phyloP scores from a whole-genome alignment of 2,888 invertebrate species.

The Chloroclystis v-ata region DNA sequence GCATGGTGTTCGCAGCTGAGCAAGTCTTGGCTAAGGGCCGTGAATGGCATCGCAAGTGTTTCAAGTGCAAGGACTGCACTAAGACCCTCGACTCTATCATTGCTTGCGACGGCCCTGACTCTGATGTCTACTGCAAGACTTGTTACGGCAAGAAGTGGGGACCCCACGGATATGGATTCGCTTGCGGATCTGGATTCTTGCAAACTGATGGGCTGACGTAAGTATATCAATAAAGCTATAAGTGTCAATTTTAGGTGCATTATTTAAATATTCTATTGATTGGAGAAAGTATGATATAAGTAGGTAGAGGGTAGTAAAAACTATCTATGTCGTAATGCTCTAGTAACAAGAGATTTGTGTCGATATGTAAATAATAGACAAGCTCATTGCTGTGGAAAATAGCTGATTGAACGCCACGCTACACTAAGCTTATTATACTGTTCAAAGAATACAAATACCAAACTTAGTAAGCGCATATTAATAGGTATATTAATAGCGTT shows the following conservation, averaged over 20 bases:
- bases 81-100: slow-evolving; percentile 97
- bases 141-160: slow-evolving; percentile 99
- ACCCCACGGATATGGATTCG: slow-evolving; percentile 97
- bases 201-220: slow-evolving; percentile 94
- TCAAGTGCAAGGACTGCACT: slow-evolving; percentile 94
- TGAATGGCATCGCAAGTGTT: slow-evolving; percentile 96
- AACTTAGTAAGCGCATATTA: too few relatives aligned
- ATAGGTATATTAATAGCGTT: too few relatives aligned
- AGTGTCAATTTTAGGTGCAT: too few relatives aligned
- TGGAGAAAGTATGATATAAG: too few relatives aligned
- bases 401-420: too few relatives aligned
- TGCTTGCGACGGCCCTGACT: slow-evolving; percentile 95
- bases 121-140: slow-evolving; percentile 96
- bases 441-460: too few relatives aligned
- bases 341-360: too few relatives aligned
- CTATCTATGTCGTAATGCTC: background rate
- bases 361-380: too few relatives aligned
- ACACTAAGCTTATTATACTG: background rate
- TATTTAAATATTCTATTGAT: too few relatives aligned
- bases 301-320: too few relatives aligned
- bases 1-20: slow-evolving; percentile 95
- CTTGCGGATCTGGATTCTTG: slow-evolving; percentile 95
- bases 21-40: slow-evolving; percentile 93
- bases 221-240: too few relatives aligned
- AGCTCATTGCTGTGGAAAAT: too few relatives aligned